Conservation (phyloP, 1,140 invertebrate genomes). For the Microvelia longipes region DNA sequence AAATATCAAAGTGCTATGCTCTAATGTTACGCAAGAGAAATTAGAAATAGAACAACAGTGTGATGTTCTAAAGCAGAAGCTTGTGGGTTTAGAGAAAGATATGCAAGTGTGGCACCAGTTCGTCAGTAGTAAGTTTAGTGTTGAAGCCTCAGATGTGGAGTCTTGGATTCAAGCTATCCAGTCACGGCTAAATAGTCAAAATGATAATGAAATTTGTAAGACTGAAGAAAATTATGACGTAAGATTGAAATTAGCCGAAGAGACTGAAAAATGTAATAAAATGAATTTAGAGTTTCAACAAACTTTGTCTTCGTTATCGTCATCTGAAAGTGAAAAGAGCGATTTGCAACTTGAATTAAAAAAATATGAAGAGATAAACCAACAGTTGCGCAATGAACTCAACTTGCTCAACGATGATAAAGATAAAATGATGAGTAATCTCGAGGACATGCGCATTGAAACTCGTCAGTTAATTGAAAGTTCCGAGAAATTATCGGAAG, state of each 20-base stretch:
- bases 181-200: not conserved
- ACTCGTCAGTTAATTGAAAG: slow-evolving; percentile 16
- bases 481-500: slow-evolving; percentile 14
- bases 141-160: not conserved
- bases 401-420: slow-evolving; percentile 11
- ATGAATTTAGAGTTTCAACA: slow-evolving; percentile 2
- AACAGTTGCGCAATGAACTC: slow-evolving; percentile 21
- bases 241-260: not conserved
- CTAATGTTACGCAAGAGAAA: slow-evolving; percentile 12
- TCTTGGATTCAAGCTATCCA: not conserved
- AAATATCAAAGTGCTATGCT: slow-evolving; percentile 10
- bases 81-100: slow-evolving; percentile 2
- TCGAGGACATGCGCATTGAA: slow-evolving; percentile 15
- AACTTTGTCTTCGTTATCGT: not conserved
- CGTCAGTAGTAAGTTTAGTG: not conserved
- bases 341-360: slow-evolving; percentile 11
- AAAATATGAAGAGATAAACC: slow-evolving; percentile 8
- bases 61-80: slow-evolving; percentile 3
- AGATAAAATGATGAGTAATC: slow-evolving; percentile 14
- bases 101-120: not conserved
- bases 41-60: slow-evolving; percentile 9
- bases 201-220: slow-evolving; percentile 4
- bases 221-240: not conserved
- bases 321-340: slow-evolving; percentile 9
- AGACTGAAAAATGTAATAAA: not conserved